Evolutionary conservation across 2,888 invertebrate species (phyloP), one percentile per base, ranked within the genome.

Genomic region (Linnaemya vulpina): DNA sequence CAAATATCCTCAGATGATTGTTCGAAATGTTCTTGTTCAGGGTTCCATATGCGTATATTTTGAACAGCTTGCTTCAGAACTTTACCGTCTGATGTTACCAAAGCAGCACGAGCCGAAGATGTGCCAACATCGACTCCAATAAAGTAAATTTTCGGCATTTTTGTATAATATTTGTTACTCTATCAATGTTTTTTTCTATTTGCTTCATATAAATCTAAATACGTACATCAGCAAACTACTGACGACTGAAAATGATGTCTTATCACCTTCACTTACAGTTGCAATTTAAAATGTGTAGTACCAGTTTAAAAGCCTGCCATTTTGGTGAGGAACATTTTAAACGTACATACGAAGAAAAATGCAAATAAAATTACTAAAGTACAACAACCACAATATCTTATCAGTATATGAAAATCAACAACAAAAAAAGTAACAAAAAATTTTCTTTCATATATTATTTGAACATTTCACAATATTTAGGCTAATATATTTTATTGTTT

Each of bases 61-160:
- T 94, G 94, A 0, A 95, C 94, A 20, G 95, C 93, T 60, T 94
- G 93, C 86, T 94, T 94, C 8, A 95, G 86, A 43, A 97, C 94
- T 90, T 94, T 94, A 2, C 98, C 98, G 74, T 93, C 91, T 8
- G 93, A 92, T 74, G 94, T 93, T 5, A 98, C 96, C 46, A 98
- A 92, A 4, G 96, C 98, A 9, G 97, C 98, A 87, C 99, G 93
- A 0, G 95, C 97, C 93, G 98, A 98, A 15, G 96, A 96, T 1
- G 98, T 98, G 7, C 99, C 99, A 51, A 98, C 98, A 93, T 99
- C 99, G 13, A 98, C 97, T 80, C 97, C 97, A 89, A 97, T 93
- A 91, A 96, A 97, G 91, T 94, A 95, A 20, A 89, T 85, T 80
- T 86, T 87, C 62, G 87, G 86, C 87, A 87, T 87, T 58, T 17